These are phyloP conservation scores for Anguilla pacifica DNA, from an alignment of 2,797 vertebrate species.

Conservation along the genomic window DNA sequence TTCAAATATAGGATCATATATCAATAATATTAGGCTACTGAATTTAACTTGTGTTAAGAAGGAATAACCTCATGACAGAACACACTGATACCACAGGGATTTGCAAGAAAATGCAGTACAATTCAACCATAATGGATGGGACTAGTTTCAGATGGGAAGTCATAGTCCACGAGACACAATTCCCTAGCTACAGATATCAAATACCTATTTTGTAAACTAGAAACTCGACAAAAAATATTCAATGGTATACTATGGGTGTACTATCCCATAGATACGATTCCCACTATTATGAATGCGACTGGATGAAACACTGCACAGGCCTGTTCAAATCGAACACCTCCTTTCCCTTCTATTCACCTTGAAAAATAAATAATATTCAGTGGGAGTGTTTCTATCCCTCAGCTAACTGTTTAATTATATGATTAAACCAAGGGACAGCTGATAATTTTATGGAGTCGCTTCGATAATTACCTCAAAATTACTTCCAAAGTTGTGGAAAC, in stretches of 20 bases:
- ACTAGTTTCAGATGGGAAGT: not conserved
- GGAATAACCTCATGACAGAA: not conserved
- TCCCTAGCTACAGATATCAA: not conserved
- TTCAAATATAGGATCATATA: not conserved
- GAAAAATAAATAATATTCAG: not conserved
- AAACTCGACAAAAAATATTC: not conserved
- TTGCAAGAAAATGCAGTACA: not conserved
- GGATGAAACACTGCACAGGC: not conserved
- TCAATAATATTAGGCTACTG: not conserved
- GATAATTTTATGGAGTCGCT: conserved; percentile 12
- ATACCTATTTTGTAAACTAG: not conserved
- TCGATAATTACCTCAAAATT: not conserved
- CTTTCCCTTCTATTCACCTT: not conserved
- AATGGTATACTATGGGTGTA: not conserved
- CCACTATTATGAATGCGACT: not conserved
- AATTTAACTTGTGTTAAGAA: not conserved
- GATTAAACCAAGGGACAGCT: conserved; percentile 15
- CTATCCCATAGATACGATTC: not conserved
- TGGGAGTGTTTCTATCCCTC: not conserved
- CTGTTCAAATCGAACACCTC: not conserved
- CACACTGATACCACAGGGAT: not conserved
- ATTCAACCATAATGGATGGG: too few relatives aligned
- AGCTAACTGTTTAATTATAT: not conserved
- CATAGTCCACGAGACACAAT: not conserved
- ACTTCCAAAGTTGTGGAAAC: not conserved